Base-by-base conservation (phyloP, 1,140 invertebrate species). In the Drosophila novamexicana region DNA sequence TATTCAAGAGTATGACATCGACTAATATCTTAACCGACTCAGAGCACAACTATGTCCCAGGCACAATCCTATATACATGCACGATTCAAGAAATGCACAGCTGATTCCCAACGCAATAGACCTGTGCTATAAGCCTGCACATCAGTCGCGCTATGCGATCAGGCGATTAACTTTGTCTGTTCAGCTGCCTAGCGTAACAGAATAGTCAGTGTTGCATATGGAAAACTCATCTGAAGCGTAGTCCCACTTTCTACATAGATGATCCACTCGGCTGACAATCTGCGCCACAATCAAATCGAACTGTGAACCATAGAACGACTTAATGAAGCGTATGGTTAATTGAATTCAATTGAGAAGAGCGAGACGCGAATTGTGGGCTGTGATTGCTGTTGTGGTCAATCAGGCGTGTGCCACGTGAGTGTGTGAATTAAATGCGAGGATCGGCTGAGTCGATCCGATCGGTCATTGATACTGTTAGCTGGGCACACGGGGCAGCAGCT, bases 351-450 rank as follows among this genome's bases (percentile, higher is more conserved):
- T 69, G 56, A 12, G 40, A 22, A 40, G 16, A 40, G 47, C 3
- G 18, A 49, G 47, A 47, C 32, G 50, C 22, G n/a, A 34, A 34
- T 52, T 2, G 40, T 6, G 22, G 16, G 37, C 22, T 45, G 57
- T 7, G 40, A 40, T 56, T 68, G 56, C 34, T 53, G n/a, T 57
- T 67, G 56, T 36, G 50, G 37, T 44, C 58, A 61, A 52, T 66
- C 77, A 85, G 80, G 73, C 64, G 62, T 72, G 77, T n/a, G 72
- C 40, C 76, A 76, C 76, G 81, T 83, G 79, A 34, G 32, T 1
- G 7, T 2, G 29, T 12, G 9, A 10, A 9, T 18, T 18, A n/a
- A 12, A 14, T 16, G 10, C 49, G 29, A 54, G 7, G 36, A 56
- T 56, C 12, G 49, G 16, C 8, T 7, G n/a, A 14, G 39, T 32